Evolutionary conservation across 2,113 vertebrate genomes (phyloP).

Genomic region (Carassius gibelio): DNA sequence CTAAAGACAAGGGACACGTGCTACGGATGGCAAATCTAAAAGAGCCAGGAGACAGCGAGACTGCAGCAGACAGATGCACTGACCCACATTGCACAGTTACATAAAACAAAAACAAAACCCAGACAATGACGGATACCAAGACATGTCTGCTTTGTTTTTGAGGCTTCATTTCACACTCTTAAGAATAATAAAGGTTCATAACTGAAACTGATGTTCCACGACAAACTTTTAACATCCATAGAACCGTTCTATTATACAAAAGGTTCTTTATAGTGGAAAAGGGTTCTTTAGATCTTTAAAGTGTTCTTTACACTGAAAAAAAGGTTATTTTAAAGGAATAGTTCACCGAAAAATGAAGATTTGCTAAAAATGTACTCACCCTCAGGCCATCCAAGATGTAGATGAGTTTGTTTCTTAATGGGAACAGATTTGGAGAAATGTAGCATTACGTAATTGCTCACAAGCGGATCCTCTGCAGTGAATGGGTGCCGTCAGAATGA

Average conservation of each 20-base stretch:
- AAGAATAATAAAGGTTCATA: neutral
- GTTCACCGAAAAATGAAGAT: too few relatives aligned
- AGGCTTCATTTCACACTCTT: neutral
- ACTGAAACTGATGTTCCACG: neutral
- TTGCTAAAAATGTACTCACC: too few relatives aligned
- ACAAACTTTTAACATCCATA: neutral
- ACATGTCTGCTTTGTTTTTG: neutral
- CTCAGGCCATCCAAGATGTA: too few relatives aligned
- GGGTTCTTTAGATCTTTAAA: neutral
- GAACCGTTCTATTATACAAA: neutral
- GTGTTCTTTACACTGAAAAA: neutral
- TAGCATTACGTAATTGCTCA: too few relatives aligned
- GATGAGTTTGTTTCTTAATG: too few relatives aligned
- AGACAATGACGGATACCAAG: neutral
- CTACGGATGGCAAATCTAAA: neutral
- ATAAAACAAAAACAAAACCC: neutral
- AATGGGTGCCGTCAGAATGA: too few relatives aligned
- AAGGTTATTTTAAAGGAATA: too few relatives aligned
- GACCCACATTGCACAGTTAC: constrained; percentile 17
- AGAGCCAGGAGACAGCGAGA: neutral
- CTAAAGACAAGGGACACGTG: neutral
- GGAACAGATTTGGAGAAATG: too few relatives aligned
- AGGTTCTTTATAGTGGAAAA: neutral
- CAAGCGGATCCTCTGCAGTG: too few relatives aligned
- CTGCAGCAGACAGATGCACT: constrained; percentile 18